These are phyloP conservation scores for Leptopilina myrica DNA, from an alignment of 2,888 invertebrate genomes.

Conservation along the genomic window DNA sequence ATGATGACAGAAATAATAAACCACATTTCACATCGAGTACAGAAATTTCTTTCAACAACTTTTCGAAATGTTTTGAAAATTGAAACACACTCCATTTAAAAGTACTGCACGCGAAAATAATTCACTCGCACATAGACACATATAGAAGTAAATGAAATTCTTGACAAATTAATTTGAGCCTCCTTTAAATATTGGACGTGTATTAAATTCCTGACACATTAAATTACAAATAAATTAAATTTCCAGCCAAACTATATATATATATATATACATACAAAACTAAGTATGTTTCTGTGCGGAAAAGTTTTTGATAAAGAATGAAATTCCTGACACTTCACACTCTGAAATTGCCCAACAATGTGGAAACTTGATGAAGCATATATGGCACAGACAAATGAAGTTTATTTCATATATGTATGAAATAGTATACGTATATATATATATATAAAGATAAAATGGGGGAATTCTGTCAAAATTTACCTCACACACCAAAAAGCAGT, in stretches of 20 bases:
- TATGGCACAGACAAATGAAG: neutral
- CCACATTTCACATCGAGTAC: too few species aligned
- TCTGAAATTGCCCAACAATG: neutral
- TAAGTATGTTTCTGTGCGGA: neutral
- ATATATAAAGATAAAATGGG: neutral
- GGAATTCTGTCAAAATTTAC: slow-evolving; percentile 14
- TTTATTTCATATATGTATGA: neutral
- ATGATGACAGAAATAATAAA: too few species aligned
- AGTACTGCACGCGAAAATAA: neutral
- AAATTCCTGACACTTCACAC: slow-evolving; percentile 4
- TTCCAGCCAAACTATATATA: neutral
- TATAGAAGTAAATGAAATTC: neutral
- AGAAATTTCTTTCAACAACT: too few species aligned
- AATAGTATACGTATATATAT: too few species aligned
- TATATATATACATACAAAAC: neutral
- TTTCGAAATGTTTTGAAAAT: neutral
- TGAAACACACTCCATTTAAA: neutral
- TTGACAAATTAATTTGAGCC: slow-evolving; percentile 5
- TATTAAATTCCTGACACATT: slow-evolving; percentile 19
- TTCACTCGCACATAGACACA: neutral
- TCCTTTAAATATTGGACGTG: slow-evolving; percentile 7
- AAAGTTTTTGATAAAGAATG: neutral
- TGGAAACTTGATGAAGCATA: neutral
- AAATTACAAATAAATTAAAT: slow-evolving; percentile 19
- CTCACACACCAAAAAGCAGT: neutral